phyloP scores from a whole-genome alignment of 1,140 invertebrate genomes.

The Pararge aegeria region DNA sequence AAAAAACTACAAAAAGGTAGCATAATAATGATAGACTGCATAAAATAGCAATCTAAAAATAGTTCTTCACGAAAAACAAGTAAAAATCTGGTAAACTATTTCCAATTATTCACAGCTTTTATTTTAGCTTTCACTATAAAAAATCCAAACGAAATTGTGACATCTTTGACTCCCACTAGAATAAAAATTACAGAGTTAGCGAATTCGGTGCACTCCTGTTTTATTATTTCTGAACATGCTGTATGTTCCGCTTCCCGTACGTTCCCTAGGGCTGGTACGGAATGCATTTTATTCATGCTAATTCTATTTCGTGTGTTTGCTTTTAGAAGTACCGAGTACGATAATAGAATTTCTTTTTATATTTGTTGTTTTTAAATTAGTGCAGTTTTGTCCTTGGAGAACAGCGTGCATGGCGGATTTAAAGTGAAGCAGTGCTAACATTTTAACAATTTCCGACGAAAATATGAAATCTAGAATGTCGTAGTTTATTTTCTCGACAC shows the following conservation, averaged over 20 bases:
- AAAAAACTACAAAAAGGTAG: too few species aligned
- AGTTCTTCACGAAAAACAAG: too few species aligned
- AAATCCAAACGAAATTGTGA: background rate
- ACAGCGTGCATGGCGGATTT: background rate
- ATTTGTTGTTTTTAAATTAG: slow-evolving; percentile 28
- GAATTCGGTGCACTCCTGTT: slow-evolving; percentile 16
- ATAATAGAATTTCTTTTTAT: slow-evolving; percentile 41
- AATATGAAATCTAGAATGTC: too few species aligned
- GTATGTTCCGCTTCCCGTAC: slow-evolving; percentile 33
- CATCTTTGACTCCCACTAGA: slow-evolving; percentile 16
- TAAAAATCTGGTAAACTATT: too few species aligned
- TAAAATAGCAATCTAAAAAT: too few species aligned
- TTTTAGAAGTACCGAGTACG: slow-evolving; percentile 37
- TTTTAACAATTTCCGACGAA: background rate
- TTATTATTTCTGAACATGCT: slow-evolving; percentile 44
- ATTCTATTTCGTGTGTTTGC: slow-evolving; percentile 53
- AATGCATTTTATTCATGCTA: slow-evolving; percentile 59
- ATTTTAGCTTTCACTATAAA: background rate
- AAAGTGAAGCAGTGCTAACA: background rate
- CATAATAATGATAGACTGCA: too few species aligned
- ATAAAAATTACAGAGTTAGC: slow-evolving; percentile 17
- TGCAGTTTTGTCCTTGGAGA: background rate
- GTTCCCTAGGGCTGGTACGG: slow-evolving; percentile 38
- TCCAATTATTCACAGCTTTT: too few species aligned
- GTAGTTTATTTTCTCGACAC: too few species aligned